Percentiles rank a stretch among this genome's conserved stretches.
These are phyloP conservation scores for Solea senegalensis DNA, from an alignment of 2,113 vertebrate species.

Conservation along the genomic window DNA sequence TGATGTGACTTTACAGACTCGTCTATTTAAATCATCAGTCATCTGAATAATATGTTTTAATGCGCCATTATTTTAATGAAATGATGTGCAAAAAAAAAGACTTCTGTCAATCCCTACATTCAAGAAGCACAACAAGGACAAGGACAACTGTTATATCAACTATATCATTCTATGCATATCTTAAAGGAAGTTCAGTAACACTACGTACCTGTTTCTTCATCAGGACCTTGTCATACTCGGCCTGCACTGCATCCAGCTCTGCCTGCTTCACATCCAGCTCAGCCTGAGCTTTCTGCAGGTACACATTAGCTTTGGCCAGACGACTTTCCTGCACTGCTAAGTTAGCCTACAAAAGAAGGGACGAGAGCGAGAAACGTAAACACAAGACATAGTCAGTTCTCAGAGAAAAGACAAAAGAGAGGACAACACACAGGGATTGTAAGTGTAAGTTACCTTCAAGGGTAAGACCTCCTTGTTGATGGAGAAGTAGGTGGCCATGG, in stretches of 20 bases:
- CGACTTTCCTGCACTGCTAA: constrained; percentile 71
- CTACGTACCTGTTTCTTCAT: constrained; percentile 69
- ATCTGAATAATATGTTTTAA: too few species aligned
- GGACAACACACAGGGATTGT: neutral
- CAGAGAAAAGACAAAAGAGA: neutral
- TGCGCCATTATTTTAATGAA: too few species aligned
- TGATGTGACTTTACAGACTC: too few species aligned
- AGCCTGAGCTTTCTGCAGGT: constrained; percentile 71
- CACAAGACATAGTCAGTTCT: neutral
- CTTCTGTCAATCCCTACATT: neutral
- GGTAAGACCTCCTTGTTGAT: constrained; percentile 97
- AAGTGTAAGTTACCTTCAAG: constrained; percentile 84
- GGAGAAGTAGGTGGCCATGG: constrained; percentile 94
- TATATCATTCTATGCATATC: neutral
- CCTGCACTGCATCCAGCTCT: constrained; percentile 72
- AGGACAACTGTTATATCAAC: neutral
- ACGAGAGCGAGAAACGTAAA: neutral
- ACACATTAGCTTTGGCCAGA: constrained; percentile 59
- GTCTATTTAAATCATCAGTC: too few species aligned
- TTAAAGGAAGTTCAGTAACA: neutral
- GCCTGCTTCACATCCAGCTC: constrained; percentile 74
- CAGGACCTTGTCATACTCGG: constrained; percentile 71
- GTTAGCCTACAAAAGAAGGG: constrained; percentile 59
- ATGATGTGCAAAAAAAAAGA: too few species aligned
- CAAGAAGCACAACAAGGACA: neutral